Evolutionary conservation across 2,888 invertebrate genomes (phyloP).

Genomic region (Oxycera nigricornis): DNA sequence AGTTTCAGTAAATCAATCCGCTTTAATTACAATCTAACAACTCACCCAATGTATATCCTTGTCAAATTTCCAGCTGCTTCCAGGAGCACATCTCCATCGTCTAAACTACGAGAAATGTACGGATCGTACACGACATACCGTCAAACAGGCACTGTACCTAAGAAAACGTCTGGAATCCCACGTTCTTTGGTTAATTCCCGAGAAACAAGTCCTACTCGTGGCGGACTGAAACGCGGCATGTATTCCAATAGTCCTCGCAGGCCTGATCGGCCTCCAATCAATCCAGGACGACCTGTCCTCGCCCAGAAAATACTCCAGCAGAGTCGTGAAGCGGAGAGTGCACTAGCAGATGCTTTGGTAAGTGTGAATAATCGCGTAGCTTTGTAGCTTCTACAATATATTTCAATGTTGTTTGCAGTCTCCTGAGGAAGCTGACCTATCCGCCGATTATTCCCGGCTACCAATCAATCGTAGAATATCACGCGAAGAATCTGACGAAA

Average conservation of each 20-base stretch:
- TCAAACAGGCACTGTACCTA: conserved; percentile 66
- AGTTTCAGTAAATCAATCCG: background rate
- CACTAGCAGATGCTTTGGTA: conserved; percentile 76
- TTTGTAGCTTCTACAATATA: background rate
- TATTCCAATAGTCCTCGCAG: conserved; percentile 56
- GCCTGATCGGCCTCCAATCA: conserved; percentile 65
- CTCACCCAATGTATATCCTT: background rate
- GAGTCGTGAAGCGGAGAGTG: conserved; percentile 85
- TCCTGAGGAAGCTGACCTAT: conserved; percentile 62
- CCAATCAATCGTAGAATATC: conserved; percentile 62
- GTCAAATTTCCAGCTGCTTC: conserved; percentile 79
- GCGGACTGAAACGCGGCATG: conserved; percentile 48
- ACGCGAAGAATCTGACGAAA: conserved; percentile 85
- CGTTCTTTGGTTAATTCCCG: conserved; percentile 73
- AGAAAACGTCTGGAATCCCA: conserved; percentile 75
- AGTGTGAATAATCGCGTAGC: conserved; percentile 13
- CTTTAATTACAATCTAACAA: background rate
- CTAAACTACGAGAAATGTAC: conserved; percentile 77
- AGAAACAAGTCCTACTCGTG: conserved; percentile 70
- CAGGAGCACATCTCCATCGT: conserved; percentile 91
- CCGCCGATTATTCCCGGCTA: conserved; percentile 57
- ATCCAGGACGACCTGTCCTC: conserved; percentile 68
- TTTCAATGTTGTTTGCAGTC: conserved; percentile 57
- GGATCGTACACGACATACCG: conserved; percentile 60
- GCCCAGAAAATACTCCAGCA: conserved; percentile 86